These are phyloP conservation scores for Perca flavescens DNA, from an alignment of 2,113 vertebrate genomes.

Conservation along the genomic window DNA sequence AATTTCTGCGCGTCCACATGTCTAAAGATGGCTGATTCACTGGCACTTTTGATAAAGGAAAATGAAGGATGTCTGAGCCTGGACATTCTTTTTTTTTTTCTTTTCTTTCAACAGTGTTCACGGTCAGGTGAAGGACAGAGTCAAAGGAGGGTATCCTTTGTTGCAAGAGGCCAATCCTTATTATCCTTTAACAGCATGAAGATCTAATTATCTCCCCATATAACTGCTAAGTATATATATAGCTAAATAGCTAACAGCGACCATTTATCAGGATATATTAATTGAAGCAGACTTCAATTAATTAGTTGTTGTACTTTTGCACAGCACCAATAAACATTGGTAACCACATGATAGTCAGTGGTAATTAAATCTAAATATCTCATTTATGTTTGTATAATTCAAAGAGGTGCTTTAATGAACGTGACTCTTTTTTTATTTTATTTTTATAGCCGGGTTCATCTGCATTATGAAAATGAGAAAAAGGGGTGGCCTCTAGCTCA, in stretches of 20 bases:
- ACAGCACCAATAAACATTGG: conserved; percentile 1
- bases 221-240: conserved; percentile 42
- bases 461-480: conserved; percentile 19
- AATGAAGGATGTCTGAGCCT: conserved; percentile 44
- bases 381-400: conserved; percentile 20
- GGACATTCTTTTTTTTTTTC: conserved; percentile 3
- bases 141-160: conserved; percentile 55
- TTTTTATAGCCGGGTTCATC: background rate
- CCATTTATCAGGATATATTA: conserved; percentile 60
- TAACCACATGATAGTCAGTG: background rate
- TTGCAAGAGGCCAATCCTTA: conserved; percentile 45
- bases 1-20: background rate
- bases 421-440: background rate
- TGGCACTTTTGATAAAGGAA: conserved; percentile 27
- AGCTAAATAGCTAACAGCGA: conserved; percentile 50
- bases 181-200: conserved; percentile 70
- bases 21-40: conserved; percentile 13
- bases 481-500: too few species aligned
- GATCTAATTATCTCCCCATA: conserved; percentile 65
- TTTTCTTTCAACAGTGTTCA: conserved; percentile 40
- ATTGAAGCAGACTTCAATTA: conserved; percentile 54
- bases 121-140: conserved; percentile 57
- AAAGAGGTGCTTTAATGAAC: conserved; percentile 1
- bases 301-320: conserved; percentile 38
- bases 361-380: conserved; percentile 25